Percentiles rank a stretch among this genome's conserved stretches.
These are phyloP conservation scores for Clanis bilineata DNA, from an alignment of 2,888 invertebrate species.

Conservation along the genomic window DNA sequence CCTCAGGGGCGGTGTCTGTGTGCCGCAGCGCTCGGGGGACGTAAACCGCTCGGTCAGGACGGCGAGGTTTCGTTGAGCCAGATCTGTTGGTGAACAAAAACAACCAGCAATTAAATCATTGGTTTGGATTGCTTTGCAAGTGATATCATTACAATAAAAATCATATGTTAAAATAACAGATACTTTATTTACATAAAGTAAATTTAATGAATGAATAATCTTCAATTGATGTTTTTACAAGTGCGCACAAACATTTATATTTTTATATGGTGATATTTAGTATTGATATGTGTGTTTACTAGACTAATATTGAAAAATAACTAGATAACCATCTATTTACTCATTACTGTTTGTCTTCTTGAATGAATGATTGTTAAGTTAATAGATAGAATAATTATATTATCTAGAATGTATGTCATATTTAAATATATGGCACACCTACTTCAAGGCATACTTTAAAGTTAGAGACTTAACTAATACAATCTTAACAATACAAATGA, in stretches of 20 bases:
- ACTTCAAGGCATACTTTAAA: not conserved
- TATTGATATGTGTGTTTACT: not conserved
- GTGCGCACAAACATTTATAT: not conserved
- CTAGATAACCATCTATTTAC: not conserved
- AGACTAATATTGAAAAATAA: not conserved
- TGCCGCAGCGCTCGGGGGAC: slow-evolving; percentile 86
- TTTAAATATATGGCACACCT: not conserved
- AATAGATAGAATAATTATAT: not conserved
- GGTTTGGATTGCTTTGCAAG: not conserved
- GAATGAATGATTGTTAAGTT: not conserved
- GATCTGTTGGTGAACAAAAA: slow-evolving; percentile 50
- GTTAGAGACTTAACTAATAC: not conserved
- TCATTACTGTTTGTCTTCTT: not conserved
- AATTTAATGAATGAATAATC: no score
- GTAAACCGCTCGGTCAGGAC: slow-evolving; percentile 91
- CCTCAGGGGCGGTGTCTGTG: slow-evolving; percentile 48
- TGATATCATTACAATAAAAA: not conserved
- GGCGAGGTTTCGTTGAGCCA: slow-evolving; percentile 74
- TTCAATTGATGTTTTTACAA: not conserved
- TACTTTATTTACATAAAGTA: not conserved
- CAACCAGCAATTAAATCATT: not conserved
- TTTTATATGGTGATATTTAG: not conserved
- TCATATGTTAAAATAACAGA: not conserved
- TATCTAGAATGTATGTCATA: not conserved
- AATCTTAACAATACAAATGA: not conserved